Evolutionary conservation across 2,888 invertebrate species (phyloP).

Genomic region (Actias luna): DNA sequence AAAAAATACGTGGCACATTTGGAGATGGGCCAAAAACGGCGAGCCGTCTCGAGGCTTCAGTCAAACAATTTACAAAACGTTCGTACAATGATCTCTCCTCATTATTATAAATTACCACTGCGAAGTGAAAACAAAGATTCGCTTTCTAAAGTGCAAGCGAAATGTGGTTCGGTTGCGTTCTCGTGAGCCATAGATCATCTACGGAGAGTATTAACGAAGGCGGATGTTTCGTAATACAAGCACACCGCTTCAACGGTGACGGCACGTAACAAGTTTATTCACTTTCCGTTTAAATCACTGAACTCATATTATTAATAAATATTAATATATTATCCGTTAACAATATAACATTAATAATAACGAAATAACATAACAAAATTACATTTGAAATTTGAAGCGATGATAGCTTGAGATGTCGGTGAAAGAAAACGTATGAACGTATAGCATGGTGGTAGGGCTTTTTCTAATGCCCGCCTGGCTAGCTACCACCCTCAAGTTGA

Average conservation of each 20-base stretch:
- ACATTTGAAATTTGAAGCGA: too few relatives aligned
- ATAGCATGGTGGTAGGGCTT: too few relatives aligned
- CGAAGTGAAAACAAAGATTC: constrained; percentile 75
- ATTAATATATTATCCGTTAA: neutral
- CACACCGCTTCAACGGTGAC: constrained; percentile 4
- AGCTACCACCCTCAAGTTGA: too few relatives aligned
- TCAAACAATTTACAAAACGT: constrained; percentile 62
- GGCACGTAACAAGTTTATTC: constrained; percentile 1
- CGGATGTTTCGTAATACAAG: constrained; percentile 55
- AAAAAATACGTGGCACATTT: constrained; percentile 48
- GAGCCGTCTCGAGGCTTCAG: constrained; percentile 42
- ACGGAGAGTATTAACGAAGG: constrained; percentile 52
- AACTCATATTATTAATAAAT: neutral
- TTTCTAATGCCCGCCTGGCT: too few relatives aligned
- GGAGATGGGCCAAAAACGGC: constrained; percentile 54
- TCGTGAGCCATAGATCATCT: constrained; percentile 55
- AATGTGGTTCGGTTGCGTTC: constrained; percentile 53
- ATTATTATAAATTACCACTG: constrained; percentile 67
- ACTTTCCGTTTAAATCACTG: neutral
- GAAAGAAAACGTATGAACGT: too few relatives aligned
- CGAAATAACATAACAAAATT: too few relatives aligned
- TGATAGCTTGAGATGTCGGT: too few relatives aligned
- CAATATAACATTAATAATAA: neutral
- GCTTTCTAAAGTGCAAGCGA: constrained; percentile 73
- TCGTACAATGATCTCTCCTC: constrained; percentile 70